These are phyloP conservation scores for Yponomeuta sedellus DNA, from an alignment of 2,888 invertebrate genomes.

Conservation along the genomic window DNA sequence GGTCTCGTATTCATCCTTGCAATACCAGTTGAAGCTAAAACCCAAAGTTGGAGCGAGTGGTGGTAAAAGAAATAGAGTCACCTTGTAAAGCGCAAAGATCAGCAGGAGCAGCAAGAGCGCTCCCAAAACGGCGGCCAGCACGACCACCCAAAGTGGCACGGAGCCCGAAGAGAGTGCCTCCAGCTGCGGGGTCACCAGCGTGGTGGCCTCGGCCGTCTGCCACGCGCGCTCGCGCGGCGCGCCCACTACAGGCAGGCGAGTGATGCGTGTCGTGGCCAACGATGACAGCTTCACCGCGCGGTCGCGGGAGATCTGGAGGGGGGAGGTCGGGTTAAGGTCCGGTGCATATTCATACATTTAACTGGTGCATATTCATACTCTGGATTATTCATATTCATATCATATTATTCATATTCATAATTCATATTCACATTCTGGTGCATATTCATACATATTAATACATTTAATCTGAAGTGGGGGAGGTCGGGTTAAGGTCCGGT, in stretches of 20 bases:
- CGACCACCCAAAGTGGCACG: constrained; percentile 91
- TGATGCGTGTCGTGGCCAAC: constrained; percentile 83
- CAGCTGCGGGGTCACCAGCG: constrained; percentile 81
- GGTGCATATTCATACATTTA: too few relatives aligned
- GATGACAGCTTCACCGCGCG: constrained; percentile 83
- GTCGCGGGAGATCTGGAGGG: constrained; percentile 52
- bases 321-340: neutral
- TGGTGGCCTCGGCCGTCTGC: constrained; percentile 82
- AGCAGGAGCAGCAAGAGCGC: constrained; percentile 86
- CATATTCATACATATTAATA: too few relatives aligned
- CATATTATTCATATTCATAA: too few relatives aligned
- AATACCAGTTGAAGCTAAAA: too few relatives aligned
- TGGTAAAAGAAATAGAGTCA: constrained; percentile 48
- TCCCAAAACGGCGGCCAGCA: constrained; percentile 89
- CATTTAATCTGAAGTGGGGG: constrained; percentile 44
- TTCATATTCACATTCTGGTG: too few relatives aligned
- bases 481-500: neutral
- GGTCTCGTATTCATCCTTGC: too few relatives aligned
- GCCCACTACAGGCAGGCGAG: constrained; percentile 83
- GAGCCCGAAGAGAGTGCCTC: constrained; percentile 79
- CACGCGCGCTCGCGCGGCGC: constrained; percentile 77
- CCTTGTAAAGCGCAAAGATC: constrained; percentile 88
- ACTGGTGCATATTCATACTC: constrained; percentile 26
- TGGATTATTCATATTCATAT: too few relatives aligned
- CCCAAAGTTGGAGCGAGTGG: too few relatives aligned